Evolutionary conservation across 2,888 invertebrate genomes (phyloP).

Genomic region (Pycnomerus fuliginosus): DNA sequence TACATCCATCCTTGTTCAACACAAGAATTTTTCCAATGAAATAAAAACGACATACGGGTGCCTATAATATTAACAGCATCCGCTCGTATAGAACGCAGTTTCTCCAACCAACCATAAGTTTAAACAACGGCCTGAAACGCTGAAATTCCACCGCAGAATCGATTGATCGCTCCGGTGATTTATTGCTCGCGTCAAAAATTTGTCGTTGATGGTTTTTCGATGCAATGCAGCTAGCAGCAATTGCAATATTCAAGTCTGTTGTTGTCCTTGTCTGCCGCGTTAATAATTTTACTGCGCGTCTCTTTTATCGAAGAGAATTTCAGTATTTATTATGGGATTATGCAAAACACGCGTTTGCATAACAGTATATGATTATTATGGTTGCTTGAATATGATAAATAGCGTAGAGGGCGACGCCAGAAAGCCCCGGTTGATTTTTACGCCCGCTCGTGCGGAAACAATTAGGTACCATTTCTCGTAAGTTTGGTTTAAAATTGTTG

Average conservation of each 20-base stretch:
- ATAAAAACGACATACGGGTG: constrained; percentile 19
- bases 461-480: too few species aligned
- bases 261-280: constrained; percentile 7
- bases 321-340: constrained; percentile 17
- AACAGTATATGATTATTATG: too few species aligned
- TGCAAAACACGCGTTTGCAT: constrained; percentile 13
- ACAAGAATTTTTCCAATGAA: constrained; percentile 14
- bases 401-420: too few species aligned
- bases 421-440: too few species aligned
- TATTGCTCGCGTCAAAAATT: constrained; percentile 11
- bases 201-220: constrained; percentile 3
- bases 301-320: constrained; percentile 5
- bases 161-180: background rate
- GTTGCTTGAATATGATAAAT: too few species aligned
- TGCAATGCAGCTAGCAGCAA: constrained; percentile 4
- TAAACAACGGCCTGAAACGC: constrained; percentile 12
- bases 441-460: too few species aligned
- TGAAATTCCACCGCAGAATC: constrained; percentile 1
- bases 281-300: constrained; percentile 14
- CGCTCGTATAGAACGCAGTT: constrained; percentile 18
- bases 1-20: constrained; percentile 13
- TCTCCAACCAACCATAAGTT: constrained; percentile 20
- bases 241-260: too few species aligned
- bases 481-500: too few species aligned
- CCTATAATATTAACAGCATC: constrained; percentile 20